Conservation (phyloP, 1,140 invertebrate species). For the Pomacea maculata region DNA sequence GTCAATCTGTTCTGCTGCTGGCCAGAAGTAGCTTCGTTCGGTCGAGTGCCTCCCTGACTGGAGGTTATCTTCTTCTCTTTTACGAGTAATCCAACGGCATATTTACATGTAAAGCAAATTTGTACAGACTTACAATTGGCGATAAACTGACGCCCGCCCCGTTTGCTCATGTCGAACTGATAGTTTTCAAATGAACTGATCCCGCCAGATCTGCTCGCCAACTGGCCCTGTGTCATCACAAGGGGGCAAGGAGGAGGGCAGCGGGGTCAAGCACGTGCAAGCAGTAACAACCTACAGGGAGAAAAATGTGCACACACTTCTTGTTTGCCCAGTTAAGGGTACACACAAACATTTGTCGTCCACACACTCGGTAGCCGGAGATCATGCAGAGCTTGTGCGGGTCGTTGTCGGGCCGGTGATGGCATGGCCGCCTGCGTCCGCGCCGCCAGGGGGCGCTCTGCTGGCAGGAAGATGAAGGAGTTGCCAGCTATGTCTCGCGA, state of each 20-base stretch:
- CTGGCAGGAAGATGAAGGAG: too few species aligned
- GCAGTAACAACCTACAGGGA: too few species aligned
- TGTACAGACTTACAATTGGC: conserved; percentile 6
- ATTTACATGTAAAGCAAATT: conserved; percentile 12
- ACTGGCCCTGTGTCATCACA: neutral
- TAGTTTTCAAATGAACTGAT: neutral
- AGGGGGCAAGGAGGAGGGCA: neutral
- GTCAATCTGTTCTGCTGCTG: neutral
- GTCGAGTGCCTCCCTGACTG: neutral
- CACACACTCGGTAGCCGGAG: too few species aligned
- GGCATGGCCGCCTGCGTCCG: too few species aligned
- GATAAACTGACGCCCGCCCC: conserved; percentile 4
- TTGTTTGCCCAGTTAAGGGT: too few species aligned
- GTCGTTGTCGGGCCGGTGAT: too few species aligned
- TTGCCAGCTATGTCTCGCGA: too few species aligned
- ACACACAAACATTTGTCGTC: too few species aligned
- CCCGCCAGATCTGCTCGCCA: neutral
- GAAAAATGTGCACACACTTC: too few species aligned
- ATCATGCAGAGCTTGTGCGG: too few species aligned
- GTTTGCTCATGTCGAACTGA: conserved; percentile 2
- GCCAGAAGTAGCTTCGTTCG: neutral
- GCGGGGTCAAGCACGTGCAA: too few species aligned
- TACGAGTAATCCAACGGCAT: neutral
- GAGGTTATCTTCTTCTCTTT: conserved; percentile 7
- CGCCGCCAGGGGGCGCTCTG: too few species aligned